phyloP scores from a whole-genome alignment of 2,888 invertebrate genomes.

The Lasioglossum pauxillum region DNA sequence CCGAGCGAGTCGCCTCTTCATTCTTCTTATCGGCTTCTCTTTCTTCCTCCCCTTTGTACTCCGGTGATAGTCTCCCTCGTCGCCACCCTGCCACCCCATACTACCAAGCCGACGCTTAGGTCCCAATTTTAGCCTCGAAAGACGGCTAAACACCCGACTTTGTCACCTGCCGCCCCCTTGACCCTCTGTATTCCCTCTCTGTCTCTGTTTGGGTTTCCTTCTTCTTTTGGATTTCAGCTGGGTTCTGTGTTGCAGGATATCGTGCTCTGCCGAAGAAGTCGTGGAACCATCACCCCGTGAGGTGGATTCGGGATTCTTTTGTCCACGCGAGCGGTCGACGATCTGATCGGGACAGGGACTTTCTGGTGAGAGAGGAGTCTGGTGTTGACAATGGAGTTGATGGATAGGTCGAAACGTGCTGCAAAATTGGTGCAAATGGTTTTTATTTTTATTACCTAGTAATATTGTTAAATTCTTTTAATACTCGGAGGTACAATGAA shows the following conservation, averaged over 20 bases:
- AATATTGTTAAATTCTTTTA: not conserved
- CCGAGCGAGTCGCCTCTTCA: slow-evolving; percentile 73
- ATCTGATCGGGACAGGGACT: not conserved
- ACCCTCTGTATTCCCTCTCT: slow-evolving; percentile 28
- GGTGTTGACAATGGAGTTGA: not conserved
- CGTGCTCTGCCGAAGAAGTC: slow-evolving; percentile 1
- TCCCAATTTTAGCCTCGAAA: slow-evolving; percentile 76
- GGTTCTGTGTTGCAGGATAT: not conserved
- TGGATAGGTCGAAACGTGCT: not conserved
- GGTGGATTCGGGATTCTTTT: slow-evolving; percentile 18
- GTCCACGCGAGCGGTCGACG: slow-evolving; percentile 16
- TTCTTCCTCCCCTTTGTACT: slow-evolving; percentile 64
- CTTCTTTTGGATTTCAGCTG: not conserved
- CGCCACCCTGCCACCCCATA: slow-evolving; percentile 71
- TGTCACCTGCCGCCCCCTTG: slow-evolving; percentile 77
- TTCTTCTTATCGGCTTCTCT: slow-evolving; percentile 76
- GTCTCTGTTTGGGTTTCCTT: not conserved
- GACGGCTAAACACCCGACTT: slow-evolving; percentile 77
- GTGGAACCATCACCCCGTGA: not conserved
- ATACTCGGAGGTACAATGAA: not conserved
- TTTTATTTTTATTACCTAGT: not conserved
- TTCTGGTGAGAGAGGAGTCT: not conserved
- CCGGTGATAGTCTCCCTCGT: slow-evolving; percentile 57
- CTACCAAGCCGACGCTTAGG: slow-evolving; percentile 62
- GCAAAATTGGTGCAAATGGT: not conserved